phyloP scores from a whole-genome alignment of 2,113 vertebrate species.

The Salvelinus namaycush region DNA sequence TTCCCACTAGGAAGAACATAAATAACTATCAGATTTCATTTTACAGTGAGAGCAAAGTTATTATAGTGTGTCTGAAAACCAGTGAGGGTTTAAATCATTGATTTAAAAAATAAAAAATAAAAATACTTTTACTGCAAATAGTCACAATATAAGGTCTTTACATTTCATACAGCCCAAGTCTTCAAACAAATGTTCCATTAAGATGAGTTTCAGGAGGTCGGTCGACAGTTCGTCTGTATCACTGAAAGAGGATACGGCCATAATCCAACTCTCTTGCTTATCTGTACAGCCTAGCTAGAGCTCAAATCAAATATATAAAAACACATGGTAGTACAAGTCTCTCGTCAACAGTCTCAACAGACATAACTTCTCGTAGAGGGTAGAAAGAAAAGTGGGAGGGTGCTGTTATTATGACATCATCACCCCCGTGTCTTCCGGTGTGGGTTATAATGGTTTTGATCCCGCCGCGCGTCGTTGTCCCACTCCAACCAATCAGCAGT shows the following conservation, averaged over 20 bases:
- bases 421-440: conserved; percentile 1
- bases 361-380: not conserved
- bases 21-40: too few species aligned
- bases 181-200: not conserved
- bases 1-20: too few species aligned
- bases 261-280: not conserved
- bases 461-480: conserved; percentile 7
- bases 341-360: conserved; percentile 13
- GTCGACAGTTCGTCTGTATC: conserved; percentile 12
- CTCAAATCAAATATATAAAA: not conserved
- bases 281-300: conserved; percentile 7
- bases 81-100: not conserved
- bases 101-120: not conserved
- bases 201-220: not conserved
- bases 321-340: conserved; percentile 5
- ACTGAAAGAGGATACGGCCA: conserved; percentile 17
- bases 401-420: not conserved
- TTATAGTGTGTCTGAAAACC: not conserved
- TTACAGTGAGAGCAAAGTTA: not conserved
- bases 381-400: not conserved
- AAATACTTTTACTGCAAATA: not conserved
- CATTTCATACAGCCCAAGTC: not conserved
- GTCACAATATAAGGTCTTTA: not conserved
- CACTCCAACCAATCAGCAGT: conserved; percentile 19
- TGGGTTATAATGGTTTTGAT: not conserved